Conservation (phyloP, 2,113 vertebrate genomes). For the Euleptes europaea region DNA sequence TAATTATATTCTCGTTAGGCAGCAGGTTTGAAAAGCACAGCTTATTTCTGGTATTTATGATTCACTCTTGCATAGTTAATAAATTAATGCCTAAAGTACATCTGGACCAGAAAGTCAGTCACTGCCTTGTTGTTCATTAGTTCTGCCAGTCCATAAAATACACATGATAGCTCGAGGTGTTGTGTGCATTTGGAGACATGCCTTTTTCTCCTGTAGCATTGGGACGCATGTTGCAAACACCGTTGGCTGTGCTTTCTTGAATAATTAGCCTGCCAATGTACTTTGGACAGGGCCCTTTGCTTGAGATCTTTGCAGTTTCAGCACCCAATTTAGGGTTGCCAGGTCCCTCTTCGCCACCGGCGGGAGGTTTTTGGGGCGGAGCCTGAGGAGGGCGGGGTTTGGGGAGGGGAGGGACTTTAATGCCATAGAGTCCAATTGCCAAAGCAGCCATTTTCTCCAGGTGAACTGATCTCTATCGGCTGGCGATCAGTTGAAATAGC, state of each 20-base stretch:
- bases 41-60: conserved; percentile 71
- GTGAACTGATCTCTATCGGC: no score
- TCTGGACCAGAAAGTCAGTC: conserved; percentile 63
- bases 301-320: background rate
- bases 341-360: no score
- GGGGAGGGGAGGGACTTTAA: no score
- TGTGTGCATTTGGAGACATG: conserved; percentile 35
- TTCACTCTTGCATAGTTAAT: conserved; percentile 68
- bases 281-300: conserved; percentile 40
- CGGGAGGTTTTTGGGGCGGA: no score
- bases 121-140: conserved; percentile 58
- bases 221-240: conserved; percentile 61
- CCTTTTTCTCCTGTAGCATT: conserved; percentile 52
- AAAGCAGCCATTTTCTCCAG: no score
- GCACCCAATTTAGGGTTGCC: no score
- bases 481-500: no score
- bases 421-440: no score
- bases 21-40: conserved; percentile 61
- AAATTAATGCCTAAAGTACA: conserved; percentile 62
- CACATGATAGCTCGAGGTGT: conserved; percentile 53
- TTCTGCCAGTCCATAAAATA: conserved; percentile 50
- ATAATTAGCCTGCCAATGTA: conserved; percentile 66
- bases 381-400: no score
- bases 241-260: conserved; percentile 64
- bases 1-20: conserved; percentile 72